A percentile compares a stretch with the other conserved stretches of the same genome.
These are phyloP conservation scores for Microcebus griseorufus DNA, from an alignment of 2,113 vertebrate species.

Conservation along the genomic window DNA sequence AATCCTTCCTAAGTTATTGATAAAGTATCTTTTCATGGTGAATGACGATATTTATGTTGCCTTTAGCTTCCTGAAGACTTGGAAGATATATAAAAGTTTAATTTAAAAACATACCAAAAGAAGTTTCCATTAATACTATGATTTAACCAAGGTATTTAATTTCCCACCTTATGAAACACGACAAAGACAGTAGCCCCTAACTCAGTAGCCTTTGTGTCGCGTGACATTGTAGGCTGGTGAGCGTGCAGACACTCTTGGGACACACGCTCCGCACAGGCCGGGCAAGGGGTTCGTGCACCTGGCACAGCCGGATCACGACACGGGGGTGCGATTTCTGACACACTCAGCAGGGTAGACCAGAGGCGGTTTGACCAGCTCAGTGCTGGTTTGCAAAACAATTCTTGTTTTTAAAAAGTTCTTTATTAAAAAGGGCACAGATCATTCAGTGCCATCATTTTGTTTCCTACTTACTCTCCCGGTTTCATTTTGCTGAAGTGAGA, in stretches of 20 bases:
- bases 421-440: not conserved
- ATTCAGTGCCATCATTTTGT: accelerated
- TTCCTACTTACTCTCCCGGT: accelerated
- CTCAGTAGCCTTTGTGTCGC: not conserved
- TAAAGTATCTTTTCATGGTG: constrained; percentile 75
- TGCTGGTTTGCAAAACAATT: not conserved
- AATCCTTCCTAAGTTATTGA: constrained; percentile 82
- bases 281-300: not conserved
- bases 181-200: constrained; percentile 47
- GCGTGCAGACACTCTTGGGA: not conserved
- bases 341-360: not conserved
- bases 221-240: not conserved
- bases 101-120: constrained; percentile 70
- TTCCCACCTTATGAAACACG: constrained; percentile 58
- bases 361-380: not conserved
- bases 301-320: not conserved
- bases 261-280: not conserved
- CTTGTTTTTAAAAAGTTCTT: constrained; percentile 23
- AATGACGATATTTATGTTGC: constrained; percentile 81
- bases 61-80: constrained; percentile 78
- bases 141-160: constrained; percentile 14
- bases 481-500: not conserved
- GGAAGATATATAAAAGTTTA: constrained; percentile 69
- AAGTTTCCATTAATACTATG: constrained; percentile 59
- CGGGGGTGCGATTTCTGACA: not conserved